A percentile compares a stretch with the other conserved stretches of the same genome.
phyloP scores from a whole-genome alignment of 2,113 vertebrate species.

The Telmatochromis sp. region DNA sequence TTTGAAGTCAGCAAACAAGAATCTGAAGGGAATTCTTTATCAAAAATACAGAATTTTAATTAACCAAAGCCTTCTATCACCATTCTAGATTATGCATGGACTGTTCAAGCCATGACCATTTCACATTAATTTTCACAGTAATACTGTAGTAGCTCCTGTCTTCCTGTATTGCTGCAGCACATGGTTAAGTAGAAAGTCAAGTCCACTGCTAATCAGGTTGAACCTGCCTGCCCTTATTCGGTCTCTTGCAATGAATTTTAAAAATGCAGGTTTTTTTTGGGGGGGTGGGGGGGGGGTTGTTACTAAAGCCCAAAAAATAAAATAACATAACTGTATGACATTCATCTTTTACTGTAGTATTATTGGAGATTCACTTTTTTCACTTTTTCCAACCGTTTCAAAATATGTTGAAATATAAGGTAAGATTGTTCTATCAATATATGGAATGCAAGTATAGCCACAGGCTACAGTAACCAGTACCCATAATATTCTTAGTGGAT shows the following conservation, averaged over 20 bases:
- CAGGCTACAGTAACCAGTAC: background rate
- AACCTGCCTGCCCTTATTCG: slow-evolving; percentile 5
- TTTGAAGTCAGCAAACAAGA: slow-evolving; percentile 40
- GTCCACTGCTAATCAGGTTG: background rate
- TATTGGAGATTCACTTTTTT: background rate
- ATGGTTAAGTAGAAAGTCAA: background rate
- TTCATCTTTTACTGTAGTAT: background rate
- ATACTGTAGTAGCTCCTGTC: background rate
- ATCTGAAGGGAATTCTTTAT: slow-evolving; percentile 11
- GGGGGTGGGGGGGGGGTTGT: accelerated
- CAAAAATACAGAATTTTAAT: background rate
- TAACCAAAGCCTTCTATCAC: background rate
- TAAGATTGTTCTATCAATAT: background rate
- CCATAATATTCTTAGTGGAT: background rate
- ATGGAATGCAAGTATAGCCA: background rate
- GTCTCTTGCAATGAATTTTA: background rate
- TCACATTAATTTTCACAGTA: background rate
- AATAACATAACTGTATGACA: background rate
- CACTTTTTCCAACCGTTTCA: background rate
- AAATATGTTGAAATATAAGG: background rate
- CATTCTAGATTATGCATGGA: background rate
- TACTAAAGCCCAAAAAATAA: background rate
- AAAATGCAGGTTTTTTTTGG: background rate
- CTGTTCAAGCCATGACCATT: background rate
- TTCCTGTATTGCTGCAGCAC: background rate